These are phyloP conservation scores for Cryptocephalus primarius DNA, from an alignment of 2,888 invertebrate species.

Conservation along the genomic window DNA sequence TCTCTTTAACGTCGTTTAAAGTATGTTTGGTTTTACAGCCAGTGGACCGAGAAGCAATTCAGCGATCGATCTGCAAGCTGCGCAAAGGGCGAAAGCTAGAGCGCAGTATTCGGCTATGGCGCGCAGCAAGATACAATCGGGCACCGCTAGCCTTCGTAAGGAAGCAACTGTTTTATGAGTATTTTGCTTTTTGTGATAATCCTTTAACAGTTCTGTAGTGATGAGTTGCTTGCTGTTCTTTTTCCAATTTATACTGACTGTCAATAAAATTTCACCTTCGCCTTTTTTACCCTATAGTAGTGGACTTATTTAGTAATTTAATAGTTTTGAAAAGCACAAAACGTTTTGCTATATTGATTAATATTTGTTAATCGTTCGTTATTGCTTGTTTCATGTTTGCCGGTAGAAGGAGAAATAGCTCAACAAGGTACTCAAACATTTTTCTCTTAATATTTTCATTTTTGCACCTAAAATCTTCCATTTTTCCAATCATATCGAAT, in stretches of 20 bases:
- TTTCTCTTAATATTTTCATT: neutral
- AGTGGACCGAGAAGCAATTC: slow-evolving; percentile 72
- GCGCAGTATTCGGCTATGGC: slow-evolving; percentile 74
- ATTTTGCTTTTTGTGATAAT: slow-evolving; percentile 10
- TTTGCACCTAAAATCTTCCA: neutral
- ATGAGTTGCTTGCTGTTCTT: too few relatives aligned
- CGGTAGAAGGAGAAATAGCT: slow-evolving; percentile 50
- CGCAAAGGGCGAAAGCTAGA: slow-evolving; percentile 74
- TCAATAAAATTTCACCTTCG: too few relatives aligned
- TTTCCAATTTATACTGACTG: too few relatives aligned
- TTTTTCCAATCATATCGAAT: neutral
- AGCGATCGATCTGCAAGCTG: slow-evolving; percentile 87
- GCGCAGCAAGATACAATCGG: slow-evolving; percentile 58
- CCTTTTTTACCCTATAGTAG: too few relatives aligned
- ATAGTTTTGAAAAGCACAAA: too few relatives aligned
- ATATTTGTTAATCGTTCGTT: slow-evolving; percentile 4
- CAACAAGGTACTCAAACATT: slow-evolving; percentile 47
- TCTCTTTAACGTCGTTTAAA: too few relatives aligned
- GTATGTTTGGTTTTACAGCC: too few relatives aligned
- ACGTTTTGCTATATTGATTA: neutral
- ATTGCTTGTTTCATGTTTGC: slow-evolving; percentile 31
- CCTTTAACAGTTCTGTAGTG: too few relatives aligned
- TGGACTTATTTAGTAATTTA: too few relatives aligned
- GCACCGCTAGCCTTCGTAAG: slow-evolving; percentile 63
- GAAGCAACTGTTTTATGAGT: slow-evolving; percentile 24